phyloP scores from a whole-genome alignment of 1,140 invertebrate species.

The Pseudomyrmex cubaensis region DNA sequence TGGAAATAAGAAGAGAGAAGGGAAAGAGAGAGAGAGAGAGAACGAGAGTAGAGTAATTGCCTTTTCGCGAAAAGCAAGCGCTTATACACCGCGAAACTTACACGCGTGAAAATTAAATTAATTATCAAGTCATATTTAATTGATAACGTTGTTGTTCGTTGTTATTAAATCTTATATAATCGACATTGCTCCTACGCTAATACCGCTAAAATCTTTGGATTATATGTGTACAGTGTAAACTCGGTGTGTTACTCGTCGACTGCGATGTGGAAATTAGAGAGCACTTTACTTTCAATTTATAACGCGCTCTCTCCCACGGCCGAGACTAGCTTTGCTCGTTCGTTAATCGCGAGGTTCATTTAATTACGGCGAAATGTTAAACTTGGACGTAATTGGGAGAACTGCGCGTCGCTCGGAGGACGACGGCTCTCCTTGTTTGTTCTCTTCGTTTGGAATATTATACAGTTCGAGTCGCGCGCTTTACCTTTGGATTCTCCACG shows the following conservation, averaged over 20 bases:
- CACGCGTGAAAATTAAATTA: too few relatives aligned
- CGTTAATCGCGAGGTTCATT: slow-evolving; percentile 68
- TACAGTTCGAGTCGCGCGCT: slow-evolving; percentile 45
- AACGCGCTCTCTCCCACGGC: slow-evolving; percentile 48
- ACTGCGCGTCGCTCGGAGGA: slow-evolving; percentile 53
- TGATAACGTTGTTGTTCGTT: background rate
- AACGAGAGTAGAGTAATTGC: background rate
- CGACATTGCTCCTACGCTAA: background rate
- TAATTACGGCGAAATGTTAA: slow-evolving; percentile 71
- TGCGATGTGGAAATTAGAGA: slow-evolving; percentile 39
- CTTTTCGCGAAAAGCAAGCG: background rate
- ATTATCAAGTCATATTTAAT: too few relatives aligned
- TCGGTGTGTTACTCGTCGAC: background rate
- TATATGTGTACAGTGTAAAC: slow-evolving; percentile 9
- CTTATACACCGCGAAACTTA: background rate
- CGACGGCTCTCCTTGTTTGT: slow-evolving; percentile 13
- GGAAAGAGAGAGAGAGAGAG: background rate
- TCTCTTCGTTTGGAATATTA: slow-evolving; percentile 49
- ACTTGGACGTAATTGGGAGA: slow-evolving; percentile 70
- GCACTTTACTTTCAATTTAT: slow-evolving; percentile 70
- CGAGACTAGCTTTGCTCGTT: slow-evolving; percentile 57
- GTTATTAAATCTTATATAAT: slow-evolving; percentile 14
- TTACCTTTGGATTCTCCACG: slow-evolving; percentile 20
- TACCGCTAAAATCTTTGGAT: background rate
- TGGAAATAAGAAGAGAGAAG: too few relatives aligned